A percentile compares a stretch with the other conserved stretches of the same genome.
Conservation (phyloP, 1,140 invertebrate species). For the Aradophagus sp. region DNA sequence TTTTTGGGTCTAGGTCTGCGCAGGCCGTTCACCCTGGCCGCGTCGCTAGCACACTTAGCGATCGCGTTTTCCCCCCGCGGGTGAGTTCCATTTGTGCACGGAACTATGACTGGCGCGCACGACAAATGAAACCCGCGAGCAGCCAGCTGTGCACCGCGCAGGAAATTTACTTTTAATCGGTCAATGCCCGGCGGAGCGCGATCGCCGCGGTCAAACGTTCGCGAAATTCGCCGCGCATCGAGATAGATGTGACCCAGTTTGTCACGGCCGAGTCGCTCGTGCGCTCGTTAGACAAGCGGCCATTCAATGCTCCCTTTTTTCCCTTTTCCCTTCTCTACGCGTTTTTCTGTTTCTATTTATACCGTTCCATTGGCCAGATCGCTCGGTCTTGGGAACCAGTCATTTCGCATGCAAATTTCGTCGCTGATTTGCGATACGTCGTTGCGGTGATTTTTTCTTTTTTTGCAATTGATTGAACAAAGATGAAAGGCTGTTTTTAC, state of each 20-base stretch:
- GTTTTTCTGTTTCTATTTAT: no score
- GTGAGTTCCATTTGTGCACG: constrained; percentile 54
- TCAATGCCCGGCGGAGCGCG: constrained; percentile 47
- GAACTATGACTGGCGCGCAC: constrained; percentile 51
- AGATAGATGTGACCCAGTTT: constrained; percentile 46
- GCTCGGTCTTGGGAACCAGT: no score
- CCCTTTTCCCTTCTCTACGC: no score
- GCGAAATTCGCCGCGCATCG: constrained; percentile 34
- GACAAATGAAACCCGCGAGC: constrained; percentile 51
- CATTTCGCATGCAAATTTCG: no score
- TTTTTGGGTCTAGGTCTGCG: constrained; percentile 72
- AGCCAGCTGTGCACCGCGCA: constrained; percentile 44
- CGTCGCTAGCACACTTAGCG: constrained; percentile 65
- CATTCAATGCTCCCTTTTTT: no score
- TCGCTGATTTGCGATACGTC: no score
- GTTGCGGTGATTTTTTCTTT: no score
- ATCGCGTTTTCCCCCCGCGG: constrained; percentile 20
- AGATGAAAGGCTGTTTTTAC: no score
- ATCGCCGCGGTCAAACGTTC: constrained; percentile 34
- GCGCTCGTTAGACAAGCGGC: no score
- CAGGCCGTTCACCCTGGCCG: constrained; percentile 66
- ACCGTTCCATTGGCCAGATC: no score
- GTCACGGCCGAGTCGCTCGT: constrained; percentile 20
- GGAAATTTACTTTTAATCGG: constrained; percentile 58
- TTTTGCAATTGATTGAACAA: no score